Conservation (phyloP, 64 coral and sea anemone species). For the Hydrozoanthus tunicans region DNA sequence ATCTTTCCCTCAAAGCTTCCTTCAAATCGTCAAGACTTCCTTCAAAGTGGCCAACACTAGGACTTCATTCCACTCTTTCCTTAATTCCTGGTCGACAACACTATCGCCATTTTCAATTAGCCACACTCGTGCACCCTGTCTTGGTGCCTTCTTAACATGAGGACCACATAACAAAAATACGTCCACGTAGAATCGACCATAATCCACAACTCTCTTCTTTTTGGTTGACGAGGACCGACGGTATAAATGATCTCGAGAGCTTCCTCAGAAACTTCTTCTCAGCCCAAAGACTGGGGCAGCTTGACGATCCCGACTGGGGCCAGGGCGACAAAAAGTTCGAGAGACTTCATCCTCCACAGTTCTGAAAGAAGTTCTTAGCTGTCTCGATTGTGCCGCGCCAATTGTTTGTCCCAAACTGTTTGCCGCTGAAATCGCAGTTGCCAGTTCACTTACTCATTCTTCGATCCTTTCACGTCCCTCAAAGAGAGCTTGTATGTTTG, state of each 20-base stretch:
- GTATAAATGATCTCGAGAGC: neutral
- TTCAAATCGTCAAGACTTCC: no score
- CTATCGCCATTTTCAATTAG: neutral
- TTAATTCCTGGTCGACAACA: constrained; percentile 5
- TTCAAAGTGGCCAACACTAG: constrained; percentile 25
- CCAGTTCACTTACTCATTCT: no score
- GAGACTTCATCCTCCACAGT: no score
- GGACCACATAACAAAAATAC: constrained; percentile 7
- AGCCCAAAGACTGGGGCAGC: neutral
- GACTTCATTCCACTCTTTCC: constrained; percentile 48
- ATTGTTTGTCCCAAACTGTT: no score
- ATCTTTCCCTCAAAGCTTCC: constrained; percentile 18
- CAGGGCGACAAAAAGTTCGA: neutral
- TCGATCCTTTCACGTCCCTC: no score
- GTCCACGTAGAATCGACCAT: constrained; percentile 23
- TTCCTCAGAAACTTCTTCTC: constrained; percentile 3
- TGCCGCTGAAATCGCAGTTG: no score
- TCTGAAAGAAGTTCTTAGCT: no score
- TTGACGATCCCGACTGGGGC: constrained; percentile 8
- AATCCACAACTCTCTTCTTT: neutral
- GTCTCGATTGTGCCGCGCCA: no score
- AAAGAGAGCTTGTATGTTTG: no score
- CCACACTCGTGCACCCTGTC: constrained; percentile 1
- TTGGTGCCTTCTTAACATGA: constrained; percentile 15
- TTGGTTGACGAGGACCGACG: neutral